Evolutionary conservation across 2,113 vertebrate genomes (phyloP).

Genomic region (Chroicocephalus ridibundus): DNA sequence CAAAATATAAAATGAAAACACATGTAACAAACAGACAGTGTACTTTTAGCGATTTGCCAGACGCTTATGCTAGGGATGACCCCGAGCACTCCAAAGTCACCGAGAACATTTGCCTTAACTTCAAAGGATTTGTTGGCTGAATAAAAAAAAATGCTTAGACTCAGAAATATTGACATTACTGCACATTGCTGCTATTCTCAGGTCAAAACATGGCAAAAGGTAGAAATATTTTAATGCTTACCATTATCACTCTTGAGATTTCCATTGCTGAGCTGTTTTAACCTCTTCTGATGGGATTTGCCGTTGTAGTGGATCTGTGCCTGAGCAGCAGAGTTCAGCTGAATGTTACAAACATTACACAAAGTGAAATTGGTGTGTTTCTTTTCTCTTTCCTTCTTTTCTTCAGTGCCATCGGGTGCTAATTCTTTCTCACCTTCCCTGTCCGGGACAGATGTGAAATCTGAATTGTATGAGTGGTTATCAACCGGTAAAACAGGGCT

Average conservation of each 20-base stretch:
- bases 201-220: neutral
- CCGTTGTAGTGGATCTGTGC: constrained; percentile 81
- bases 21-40: neutral
- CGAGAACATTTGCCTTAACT: neutral
- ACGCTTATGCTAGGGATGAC: neutral
- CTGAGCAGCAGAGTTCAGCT: constrained; percentile 78
- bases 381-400: constrained; percentile 74
- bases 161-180: neutral
- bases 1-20: neutral
- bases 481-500: neutral
- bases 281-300: constrained; percentile 80
- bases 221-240: constrained; percentile 38
- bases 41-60: neutral
- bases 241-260: constrained; percentile 65
- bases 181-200: neutral
- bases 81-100: neutral
- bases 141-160: neutral
- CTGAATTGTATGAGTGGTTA: constrained; percentile 37
- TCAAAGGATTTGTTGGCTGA: neutral
- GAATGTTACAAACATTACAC: constrained; percentile 80
- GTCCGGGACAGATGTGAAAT: constrained; percentile 55
- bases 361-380: constrained; percentile 74
- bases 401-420: constrained; percentile 60
- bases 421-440: constrained; percentile 65
- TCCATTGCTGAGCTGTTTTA: constrained; percentile 77